phyloP scores from a whole-genome alignment of 2,113 vertebrate genomes.

The Xenopus laevis region DNA sequence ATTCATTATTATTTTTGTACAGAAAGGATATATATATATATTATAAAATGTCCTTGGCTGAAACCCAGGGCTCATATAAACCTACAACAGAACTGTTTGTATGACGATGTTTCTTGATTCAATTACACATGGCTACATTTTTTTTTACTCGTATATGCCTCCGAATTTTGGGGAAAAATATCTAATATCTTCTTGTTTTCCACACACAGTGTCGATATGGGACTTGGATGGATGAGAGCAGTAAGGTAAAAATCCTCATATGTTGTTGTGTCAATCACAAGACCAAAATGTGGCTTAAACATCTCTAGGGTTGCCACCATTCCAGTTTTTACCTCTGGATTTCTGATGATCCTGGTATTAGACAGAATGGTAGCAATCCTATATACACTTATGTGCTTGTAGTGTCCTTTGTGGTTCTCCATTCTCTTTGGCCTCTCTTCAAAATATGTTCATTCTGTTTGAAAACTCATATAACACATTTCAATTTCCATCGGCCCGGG shows the following conservation, averaged over 20 bases:
- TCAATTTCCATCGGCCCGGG: no score
- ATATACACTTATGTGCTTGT: no score
- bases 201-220: conserved; percentile 1
- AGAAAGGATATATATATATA: no score
- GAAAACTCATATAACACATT: no score
- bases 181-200: conserved; percentile 2
- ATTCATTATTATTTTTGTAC: no score
- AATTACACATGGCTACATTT: neutral
- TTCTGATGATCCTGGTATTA: no score
- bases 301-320: neutral
- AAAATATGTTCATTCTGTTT: no score
- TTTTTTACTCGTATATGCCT: neutral
- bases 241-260: conserved; percentile 1
- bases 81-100: no score
- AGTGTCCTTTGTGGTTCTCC: no score
- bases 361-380: no score
- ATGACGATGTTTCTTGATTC: neutral
- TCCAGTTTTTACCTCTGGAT: no score
- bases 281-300: neutral
- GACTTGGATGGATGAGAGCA: neutral
- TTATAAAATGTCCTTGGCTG: neutral
- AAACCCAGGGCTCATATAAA: neutral
- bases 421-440: no score
- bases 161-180: neutral
- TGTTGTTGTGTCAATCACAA: conserved; percentile 1